A percentile compares a stretch with the other conserved stretches of the same genome.
Evolutionary conservation across 2,797 vertebrate species (phyloP).

Genomic region (Threskiornis aethiopicus): DNA sequence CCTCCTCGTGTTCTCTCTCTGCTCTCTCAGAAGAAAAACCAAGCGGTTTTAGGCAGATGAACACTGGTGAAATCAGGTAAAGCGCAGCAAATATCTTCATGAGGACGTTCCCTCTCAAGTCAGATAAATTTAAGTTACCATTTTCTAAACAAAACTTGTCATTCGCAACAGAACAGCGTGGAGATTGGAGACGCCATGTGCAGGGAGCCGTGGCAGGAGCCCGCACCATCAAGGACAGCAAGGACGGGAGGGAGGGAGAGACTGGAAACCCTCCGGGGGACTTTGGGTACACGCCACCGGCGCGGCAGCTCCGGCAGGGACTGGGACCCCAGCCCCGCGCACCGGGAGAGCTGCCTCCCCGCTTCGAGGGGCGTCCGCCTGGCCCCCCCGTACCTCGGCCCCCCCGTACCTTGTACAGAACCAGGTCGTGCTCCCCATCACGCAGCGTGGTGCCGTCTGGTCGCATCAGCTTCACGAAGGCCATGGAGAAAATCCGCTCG

Average conservation of each 20-base stretch:
- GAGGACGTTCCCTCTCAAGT: neutral
- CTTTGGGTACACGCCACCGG: neutral
- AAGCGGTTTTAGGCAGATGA: neutral
- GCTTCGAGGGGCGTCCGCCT: neutral
- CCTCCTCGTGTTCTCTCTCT: neutral
- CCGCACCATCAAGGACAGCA: neutral
- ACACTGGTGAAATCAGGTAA: neutral
- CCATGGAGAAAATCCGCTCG: slow-evolving; percentile 62
- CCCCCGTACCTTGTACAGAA: slow-evolving; percentile 52
- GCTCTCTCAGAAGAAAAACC: neutral
- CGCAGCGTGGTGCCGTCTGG: slow-evolving; percentile 49
- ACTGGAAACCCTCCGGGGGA: neutral
- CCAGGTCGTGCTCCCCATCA: slow-evolving; percentile 56
- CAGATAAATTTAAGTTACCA: neutral
- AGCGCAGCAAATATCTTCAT: neutral
- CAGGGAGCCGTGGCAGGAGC: neutral
- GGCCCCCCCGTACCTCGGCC: neutral
- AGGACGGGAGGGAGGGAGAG: neutral
- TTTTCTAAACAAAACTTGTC: neutral
- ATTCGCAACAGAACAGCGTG: neutral
- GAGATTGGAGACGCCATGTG: fast-evolving
- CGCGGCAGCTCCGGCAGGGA: fast-evolving
- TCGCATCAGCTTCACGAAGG: slow-evolving; percentile 52
- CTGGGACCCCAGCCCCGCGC: fast-evolving
- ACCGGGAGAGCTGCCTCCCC: neutral